Evolutionary conservation across 2,888 invertebrate species (phyloP).

Genomic region (Thysanoteuthis rhombus): DNA sequence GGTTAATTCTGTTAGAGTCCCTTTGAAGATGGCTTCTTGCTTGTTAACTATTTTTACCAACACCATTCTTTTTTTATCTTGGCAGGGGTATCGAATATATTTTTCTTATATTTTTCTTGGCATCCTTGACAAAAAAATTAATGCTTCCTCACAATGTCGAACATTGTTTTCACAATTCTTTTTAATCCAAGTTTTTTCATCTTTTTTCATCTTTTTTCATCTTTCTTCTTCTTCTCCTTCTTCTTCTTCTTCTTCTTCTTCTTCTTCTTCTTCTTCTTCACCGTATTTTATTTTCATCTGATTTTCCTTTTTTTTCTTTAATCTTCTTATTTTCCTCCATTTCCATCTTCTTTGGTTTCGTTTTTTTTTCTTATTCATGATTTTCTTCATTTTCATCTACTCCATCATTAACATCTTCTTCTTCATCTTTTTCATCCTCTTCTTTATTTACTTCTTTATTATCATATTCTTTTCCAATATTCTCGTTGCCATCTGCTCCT

Average conservation of each 20-base stretch:
- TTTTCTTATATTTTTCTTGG: background rate
- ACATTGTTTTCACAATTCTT: background rate
- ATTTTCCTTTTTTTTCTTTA: background rate
- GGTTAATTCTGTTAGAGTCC: background rate
- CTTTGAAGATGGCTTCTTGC: background rate
- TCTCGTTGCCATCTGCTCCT: background rate
- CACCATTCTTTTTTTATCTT: background rate
- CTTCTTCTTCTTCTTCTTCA: background rate
- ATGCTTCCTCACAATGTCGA: background rate
- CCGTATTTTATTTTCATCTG: background rate
- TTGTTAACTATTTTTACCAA: background rate
- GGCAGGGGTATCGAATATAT: background rate
- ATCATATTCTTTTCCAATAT: background rate
- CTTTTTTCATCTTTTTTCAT: no score
- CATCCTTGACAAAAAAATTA: background rate
- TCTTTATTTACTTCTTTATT: background rate
- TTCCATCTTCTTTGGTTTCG: background rate
- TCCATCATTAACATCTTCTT: background rate
- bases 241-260: background rate
- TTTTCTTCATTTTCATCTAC: background rate
- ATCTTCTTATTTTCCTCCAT: background rate
- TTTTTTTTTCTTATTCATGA: background rate
- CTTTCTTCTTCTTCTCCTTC: background rate
- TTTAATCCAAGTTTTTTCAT: no score
- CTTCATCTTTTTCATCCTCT: background rate